phyloP scores from a whole-genome alignment of 2,797 vertebrate species.

The Vipera latastei region DNA sequence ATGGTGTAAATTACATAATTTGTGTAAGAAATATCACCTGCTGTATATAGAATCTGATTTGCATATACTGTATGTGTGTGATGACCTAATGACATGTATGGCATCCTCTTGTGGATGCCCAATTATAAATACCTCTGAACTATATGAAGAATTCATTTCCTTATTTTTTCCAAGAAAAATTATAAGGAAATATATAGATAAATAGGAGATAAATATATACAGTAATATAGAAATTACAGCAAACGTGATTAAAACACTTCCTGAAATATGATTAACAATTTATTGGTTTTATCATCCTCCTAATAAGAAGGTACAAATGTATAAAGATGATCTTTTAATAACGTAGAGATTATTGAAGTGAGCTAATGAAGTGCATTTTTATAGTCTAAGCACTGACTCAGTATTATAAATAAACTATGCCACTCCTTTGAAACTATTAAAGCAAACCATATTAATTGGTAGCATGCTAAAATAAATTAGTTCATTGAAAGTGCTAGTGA shows the following conservation, averaged over 20 bases:
- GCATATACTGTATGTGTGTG: background rate
- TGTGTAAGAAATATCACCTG: background rate
- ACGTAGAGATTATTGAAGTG: background rate
- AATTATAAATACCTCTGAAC: background rate
- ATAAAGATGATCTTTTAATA: background rate
- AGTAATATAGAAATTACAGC: background rate
- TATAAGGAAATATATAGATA: background rate
- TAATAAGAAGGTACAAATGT: background rate
- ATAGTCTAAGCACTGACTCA: background rate
- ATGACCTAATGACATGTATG: background rate
- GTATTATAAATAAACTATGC: background rate
- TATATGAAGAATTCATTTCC: background rate
- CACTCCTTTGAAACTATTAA: background rate
- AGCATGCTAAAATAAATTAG: background rate
- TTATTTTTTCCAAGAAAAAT: background rate
- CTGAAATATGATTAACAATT: background rate
- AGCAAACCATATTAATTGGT: background rate
- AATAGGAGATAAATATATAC: background rate
- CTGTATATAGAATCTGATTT: background rate
- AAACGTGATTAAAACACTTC: background rate
- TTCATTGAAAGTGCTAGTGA: background rate
- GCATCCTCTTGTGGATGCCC: background rate
- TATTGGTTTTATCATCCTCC: background rate
- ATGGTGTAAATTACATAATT: background rate
- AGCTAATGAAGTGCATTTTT: background rate